Conservation (phyloP, 2,797 vertebrate genomes). For the Lagodon rhomboides region DNA sequence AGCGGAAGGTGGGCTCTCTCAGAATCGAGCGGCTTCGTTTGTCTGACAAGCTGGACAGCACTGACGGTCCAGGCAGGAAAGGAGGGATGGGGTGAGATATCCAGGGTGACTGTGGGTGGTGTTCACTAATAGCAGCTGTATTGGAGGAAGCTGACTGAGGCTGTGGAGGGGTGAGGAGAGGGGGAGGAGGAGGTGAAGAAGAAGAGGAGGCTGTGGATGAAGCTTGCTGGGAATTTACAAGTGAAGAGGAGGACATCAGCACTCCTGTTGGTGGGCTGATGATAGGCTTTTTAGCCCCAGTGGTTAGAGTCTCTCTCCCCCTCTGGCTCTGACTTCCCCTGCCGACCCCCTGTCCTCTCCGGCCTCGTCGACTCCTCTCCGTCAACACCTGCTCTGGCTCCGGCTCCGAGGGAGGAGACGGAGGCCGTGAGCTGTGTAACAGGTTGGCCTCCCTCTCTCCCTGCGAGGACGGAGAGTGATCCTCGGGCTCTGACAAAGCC, state of each 20-base stretch:
- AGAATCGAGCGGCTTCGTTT: constrained; percentile 95
- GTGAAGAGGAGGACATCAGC: constrained; percentile 88
- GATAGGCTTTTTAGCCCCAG: constrained; percentile 84
- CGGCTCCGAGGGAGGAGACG: constrained; percentile 90
- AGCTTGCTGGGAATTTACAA: constrained; percentile 89
- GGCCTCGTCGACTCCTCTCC: constrained; percentile 82
- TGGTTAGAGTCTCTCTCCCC: constrained; percentile 80
- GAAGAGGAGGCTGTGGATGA: constrained; percentile 90
- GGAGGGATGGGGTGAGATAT: constrained; percentile 92
- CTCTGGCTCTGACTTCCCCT: constrained; percentile 85
- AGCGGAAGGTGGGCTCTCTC: constrained; percentile 96
- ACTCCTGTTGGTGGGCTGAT: constrained; percentile 88
- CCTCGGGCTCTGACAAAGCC: constrained; percentile 90
- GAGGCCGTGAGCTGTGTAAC: constrained; percentile 82
- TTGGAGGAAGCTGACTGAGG: constrained; percentile 85
- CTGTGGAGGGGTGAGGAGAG: constrained; percentile 91
- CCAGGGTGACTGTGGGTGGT: constrained; percentile 89
- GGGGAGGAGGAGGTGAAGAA: constrained; percentile 95
- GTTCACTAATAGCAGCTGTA: constrained; percentile 87
- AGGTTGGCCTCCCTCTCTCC: constrained; percentile 80
- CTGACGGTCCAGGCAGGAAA: constrained; percentile 88
- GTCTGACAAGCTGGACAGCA: constrained; percentile 88
- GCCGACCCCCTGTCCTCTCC: constrained; percentile 87
- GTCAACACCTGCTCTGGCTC: constrained; percentile 87
- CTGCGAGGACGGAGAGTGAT: constrained; percentile 88